Conservation (phyloP, 2,797 vertebrate species). For the Chelon labrosus region DNA sequence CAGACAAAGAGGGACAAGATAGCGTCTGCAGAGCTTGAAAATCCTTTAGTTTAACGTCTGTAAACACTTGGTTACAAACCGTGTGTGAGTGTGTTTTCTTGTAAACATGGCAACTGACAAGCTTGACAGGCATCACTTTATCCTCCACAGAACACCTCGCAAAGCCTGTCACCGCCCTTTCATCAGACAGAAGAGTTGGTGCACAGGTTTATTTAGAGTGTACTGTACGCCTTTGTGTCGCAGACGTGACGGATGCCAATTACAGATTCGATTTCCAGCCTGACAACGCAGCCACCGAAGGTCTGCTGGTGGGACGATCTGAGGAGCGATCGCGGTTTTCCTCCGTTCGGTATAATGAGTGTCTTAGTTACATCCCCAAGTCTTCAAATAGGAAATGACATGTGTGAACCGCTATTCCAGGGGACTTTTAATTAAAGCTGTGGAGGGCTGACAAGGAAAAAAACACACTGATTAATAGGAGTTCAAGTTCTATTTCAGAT, state of each 20-base stretch:
- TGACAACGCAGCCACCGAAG: constrained; percentile 53
- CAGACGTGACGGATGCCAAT: constrained; percentile 63
- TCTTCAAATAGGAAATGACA: constrained; percentile 85
- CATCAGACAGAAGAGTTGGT: constrained; percentile 19
- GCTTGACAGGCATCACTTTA: constrained; percentile 45
- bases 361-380: constrained; percentile 79
- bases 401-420: constrained; percentile 81
- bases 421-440: constrained; percentile 88
- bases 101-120: constrained; percentile 23
- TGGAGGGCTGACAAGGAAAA: constrained; percentile 78
- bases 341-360: constrained; percentile 79
- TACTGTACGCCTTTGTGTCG: constrained; percentile 34
- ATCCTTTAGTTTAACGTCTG: constrained; percentile 36
- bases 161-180: constrained; percentile 57
- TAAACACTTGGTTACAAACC: constrained; percentile 27
- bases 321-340: constrained; percentile 62
- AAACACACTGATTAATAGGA: constrained; percentile 84
- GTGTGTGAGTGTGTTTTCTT: constrained; percentile 4
- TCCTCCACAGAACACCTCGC: constrained; percentile 35
- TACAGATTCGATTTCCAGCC: constrained; percentile 63
- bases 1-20: constrained; percentile 54
- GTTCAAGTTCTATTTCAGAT: constrained; percentile 84
- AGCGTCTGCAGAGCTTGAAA: constrained; percentile 39
- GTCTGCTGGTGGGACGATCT: constrained; percentile 62
- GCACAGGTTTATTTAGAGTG: constrained; percentile 35